phyloP scores from a whole-genome alignment of 2,888 invertebrate species.

The Cryptocephalus primarius region DNA sequence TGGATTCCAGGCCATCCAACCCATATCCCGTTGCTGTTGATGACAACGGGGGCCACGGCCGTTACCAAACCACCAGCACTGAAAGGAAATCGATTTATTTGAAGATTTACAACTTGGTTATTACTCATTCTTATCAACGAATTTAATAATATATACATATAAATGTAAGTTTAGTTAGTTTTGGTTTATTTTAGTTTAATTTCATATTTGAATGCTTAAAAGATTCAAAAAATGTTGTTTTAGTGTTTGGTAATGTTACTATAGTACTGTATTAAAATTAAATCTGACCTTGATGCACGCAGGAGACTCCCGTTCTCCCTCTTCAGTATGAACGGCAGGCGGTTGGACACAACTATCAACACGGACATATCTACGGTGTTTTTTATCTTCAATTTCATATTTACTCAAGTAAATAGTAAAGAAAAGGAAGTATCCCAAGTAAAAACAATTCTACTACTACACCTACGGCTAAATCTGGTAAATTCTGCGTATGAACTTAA shows the following conservation, averaged over 20 bases:
- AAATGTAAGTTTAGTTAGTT: too few species aligned
- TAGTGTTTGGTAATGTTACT: too few species aligned
- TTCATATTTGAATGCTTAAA: too few species aligned
- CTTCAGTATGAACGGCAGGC: constrained; percentile 77
- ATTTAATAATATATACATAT: too few species aligned
- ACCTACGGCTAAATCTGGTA: too few species aligned
- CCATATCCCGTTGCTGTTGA: constrained; percentile 76
- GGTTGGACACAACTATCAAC: constrained; percentile 84
- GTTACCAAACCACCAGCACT: constrained; percentile 87
- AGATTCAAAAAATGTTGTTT: too few species aligned
- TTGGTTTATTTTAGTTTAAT: too few species aligned
- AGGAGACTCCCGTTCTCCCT: constrained; percentile 61
- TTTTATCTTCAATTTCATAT: constrained; percentile 1
- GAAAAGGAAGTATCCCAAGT: too few species aligned
- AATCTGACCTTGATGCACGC: constrained; percentile 71
- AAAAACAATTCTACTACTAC: too few species aligned
- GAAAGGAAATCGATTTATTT: constrained; percentile 16
- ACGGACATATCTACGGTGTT: constrained; percentile 39
- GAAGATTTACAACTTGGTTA: too few species aligned
- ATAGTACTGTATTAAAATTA: background rate
- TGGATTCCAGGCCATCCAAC: constrained; percentile 88
- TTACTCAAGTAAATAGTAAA: background rate
- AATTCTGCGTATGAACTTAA: too few species aligned
- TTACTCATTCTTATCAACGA: too few species aligned
- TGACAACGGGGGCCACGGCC: constrained; percentile 83